Percentiles rank a stretch among this genome's conserved stretches.
Conservation (phyloP, 2,113 vertebrate species). For the Pavo muticus region DNA sequence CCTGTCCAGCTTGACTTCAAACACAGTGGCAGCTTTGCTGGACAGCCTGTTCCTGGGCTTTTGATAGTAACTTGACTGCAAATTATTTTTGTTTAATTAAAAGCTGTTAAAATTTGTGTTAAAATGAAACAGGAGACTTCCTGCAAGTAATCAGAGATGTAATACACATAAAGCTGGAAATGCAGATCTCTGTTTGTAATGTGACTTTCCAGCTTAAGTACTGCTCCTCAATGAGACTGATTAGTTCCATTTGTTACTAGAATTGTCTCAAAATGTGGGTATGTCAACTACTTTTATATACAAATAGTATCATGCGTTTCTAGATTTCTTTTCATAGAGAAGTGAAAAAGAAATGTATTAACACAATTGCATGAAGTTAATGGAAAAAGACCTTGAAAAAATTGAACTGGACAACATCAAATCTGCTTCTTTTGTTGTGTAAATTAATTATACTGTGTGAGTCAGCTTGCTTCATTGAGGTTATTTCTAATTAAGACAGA, state of each 20-base stretch:
- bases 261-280: not conserved
- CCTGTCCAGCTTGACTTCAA: not conserved
- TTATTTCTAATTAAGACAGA: conserved; percentile 10
- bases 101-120: not conserved
- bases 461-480: not conserved
- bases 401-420: not conserved
- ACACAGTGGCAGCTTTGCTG: not conserved
- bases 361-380: not conserved
- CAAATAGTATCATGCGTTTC: not conserved
- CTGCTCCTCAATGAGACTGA: not conserved
- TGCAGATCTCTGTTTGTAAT: not conserved
- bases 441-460: not conserved
- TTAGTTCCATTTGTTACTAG: not conserved
- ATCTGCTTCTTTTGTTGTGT: not conserved
- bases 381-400: not conserved
- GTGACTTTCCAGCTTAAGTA: not conserved
- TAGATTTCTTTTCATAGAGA: not conserved
- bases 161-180: not conserved
- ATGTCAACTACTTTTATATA: not conserved
- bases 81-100: not conserved
- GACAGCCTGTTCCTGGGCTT: not conserved
- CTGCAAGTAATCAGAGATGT: not conserved
- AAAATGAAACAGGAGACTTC: not conserved
- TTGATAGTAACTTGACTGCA: not conserved
- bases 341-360: not conserved